phyloP scores from a whole-genome alignment of 1,140 invertebrate species.

The Drosophila ananassae region DNA sequence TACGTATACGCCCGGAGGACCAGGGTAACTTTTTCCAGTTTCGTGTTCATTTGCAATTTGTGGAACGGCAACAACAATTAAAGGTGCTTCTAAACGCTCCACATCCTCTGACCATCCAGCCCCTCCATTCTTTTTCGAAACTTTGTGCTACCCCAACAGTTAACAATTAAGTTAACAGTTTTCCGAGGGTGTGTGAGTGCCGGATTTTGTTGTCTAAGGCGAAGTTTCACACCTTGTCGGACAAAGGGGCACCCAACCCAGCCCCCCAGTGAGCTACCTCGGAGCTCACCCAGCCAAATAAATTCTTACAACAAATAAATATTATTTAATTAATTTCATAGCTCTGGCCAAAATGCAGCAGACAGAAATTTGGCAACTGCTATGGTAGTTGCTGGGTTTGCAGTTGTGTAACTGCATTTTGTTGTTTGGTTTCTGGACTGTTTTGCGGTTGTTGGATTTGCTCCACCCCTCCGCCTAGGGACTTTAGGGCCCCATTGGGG shows the following conservation, averaged over 20 bases:
- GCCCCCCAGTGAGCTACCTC: background rate
- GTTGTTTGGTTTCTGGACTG: conserved; percentile 47
- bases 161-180: conserved; percentile 77
- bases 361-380: conserved; percentile 29
- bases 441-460: conserved; percentile 44
- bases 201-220: conserved; percentile 33
- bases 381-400: conserved; percentile 39
- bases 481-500: conserved; percentile 7
- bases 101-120: conserved; percentile 23
- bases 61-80: conserved; percentile 70
- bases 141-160: conserved; percentile 26
- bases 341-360: conserved; percentile 41
- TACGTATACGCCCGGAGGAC: conserved; percentile 55
- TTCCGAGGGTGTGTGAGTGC: conserved; percentile 57
- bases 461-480: background rate
- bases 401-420: conserved; percentile 41
- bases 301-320: conserved; percentile 72
- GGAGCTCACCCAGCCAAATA: conserved; percentile 38
- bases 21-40: conserved; percentile 62
- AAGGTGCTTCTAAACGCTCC: conserved; percentile 55
- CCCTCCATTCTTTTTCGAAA: background rate
- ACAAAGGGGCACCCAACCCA: background rate
- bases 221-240: conserved; percentile 46
- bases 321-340: conserved; percentile 77
- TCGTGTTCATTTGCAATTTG: conserved; percentile 81